phyloP scores from a whole-genome alignment of 92 coral and sea anemone species.

The Paramuricea clavata region DNA sequence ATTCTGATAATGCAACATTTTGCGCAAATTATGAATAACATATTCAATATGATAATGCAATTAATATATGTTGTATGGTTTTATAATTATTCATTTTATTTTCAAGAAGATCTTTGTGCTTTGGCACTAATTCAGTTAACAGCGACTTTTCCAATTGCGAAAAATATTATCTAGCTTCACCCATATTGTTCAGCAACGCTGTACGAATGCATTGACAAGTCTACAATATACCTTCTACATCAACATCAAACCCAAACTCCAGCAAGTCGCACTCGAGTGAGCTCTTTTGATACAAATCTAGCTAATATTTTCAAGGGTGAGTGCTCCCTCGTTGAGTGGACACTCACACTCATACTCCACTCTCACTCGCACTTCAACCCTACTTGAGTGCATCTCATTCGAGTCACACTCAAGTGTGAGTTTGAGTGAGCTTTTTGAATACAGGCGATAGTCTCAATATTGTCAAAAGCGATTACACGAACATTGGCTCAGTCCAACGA shows the following conservation, averaged over 20 bases:
- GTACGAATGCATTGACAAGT: not conserved
- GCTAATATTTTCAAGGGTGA: slow-evolving; percentile 10
- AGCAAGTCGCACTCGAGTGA: no score
- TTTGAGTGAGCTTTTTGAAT: slow-evolving; percentile 32
- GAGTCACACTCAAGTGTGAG: slow-evolving; percentile 18
- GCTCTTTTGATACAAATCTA: not conserved
- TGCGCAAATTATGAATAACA: not conserved
- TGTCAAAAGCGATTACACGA: no score
- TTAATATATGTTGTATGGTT: not conserved
- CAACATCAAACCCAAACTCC: no score
- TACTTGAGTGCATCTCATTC: not conserved
- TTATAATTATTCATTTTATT: slow-evolving; percentile 28
- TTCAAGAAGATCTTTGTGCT: not conserved
- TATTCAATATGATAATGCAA: not conserved
- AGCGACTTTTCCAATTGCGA: not conserved
- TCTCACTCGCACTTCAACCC: not conserved
- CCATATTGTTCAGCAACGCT: not conserved
- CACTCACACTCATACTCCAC: slow-evolving; percentile 9
- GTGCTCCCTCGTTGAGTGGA: slow-evolving; percentile 1
- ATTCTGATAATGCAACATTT: not conserved
- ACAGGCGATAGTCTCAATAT: slow-evolving; percentile 21
- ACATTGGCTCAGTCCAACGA: no score
- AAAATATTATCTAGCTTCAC: not conserved
- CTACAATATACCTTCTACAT: not conserved
- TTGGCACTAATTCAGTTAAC: not conserved